Base-by-base conservation (phyloP, 1,140 invertebrate genomes). In the Hylaeus volcanicus region DNA sequence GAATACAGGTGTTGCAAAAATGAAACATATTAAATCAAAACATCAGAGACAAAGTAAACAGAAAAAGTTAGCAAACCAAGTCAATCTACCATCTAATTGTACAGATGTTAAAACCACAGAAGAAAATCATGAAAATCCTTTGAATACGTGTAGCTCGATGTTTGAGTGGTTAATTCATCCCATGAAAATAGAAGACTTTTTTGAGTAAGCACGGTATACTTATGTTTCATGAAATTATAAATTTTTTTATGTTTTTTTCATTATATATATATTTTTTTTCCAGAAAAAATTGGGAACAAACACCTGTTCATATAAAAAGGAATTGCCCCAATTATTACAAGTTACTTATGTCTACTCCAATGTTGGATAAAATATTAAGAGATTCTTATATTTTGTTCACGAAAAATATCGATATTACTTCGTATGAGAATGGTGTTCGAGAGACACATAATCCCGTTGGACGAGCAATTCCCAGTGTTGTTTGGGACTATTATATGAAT, bases 401-500 rank as follows among this genome's bases (percentile, higher is more conserved):
- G 0, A 97, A 97, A 90, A 98, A 99, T 94, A 94, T 99, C 65
- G 98, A 99, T 93, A 94, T 99, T 12, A 98, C 98, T 3, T 96
- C 96, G 5, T 99, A 98, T 92, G 90, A 93, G 51, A 94, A 98
- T 93, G 97, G 96, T 5, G 90, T 95, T 74, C 95, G 98, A 86
- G 95, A 98, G 92, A 98, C 97, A 3, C 96, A 97, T 83, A 98
- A 99, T 94, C 97, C 96, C n/a, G 94, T 94, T 77, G 98, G 97
- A 69, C 94, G 95, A 68, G 96, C 95, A 43, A 93, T 96, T 86
- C 95, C 98, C 5, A 95, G 96, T 73, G 93, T 97, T 26, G 96
- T 99, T 0, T 99, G 98, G 98, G 97, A 98, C 92, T 97, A 96
- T 92, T 99, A 98, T 92, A 92, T 95, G 79, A 97, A 98, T 90